These are phyloP conservation scores for Megathymus violae DNA, from an alignment of 1,140 invertebrate genomes.

Conservation along the genomic window DNA sequence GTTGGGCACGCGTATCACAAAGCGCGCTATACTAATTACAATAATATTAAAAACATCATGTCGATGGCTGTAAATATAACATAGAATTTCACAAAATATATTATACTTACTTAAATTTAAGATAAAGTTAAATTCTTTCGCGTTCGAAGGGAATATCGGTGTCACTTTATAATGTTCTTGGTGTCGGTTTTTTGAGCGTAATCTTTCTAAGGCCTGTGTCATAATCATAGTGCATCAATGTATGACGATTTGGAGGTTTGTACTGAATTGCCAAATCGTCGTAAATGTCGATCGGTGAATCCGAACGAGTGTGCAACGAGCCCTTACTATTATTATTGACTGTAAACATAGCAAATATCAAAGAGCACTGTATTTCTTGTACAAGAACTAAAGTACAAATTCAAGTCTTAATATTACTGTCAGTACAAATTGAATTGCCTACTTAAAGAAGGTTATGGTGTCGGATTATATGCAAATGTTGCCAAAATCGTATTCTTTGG, in stretches of 20 bases:
- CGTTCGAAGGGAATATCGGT: slow-evolving; percentile 60
- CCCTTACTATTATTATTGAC: slow-evolving; percentile 50
- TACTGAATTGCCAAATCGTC: background rate
- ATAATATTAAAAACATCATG: slow-evolving; percentile 12
- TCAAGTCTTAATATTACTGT: slow-evolving; percentile 80
- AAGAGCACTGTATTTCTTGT: slow-evolving; percentile 65
- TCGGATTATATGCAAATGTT: slow-evolving; percentile 79
- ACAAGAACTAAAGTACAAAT: slow-evolving; percentile 83
- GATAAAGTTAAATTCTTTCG: slow-evolving; percentile 49
- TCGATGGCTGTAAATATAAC: slow-evolving; percentile 65
- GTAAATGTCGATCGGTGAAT: no score
- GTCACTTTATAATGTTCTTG: slow-evolving; percentile 59
- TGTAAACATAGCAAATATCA: slow-evolving; percentile 53
- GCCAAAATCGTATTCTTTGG: slow-evolving; percentile 81
- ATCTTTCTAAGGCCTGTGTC: slow-evolving; percentile 33
- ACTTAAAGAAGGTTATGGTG: slow-evolving; percentile 62
- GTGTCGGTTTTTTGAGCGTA: slow-evolving; percentile 42
- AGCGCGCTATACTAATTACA: slow-evolving; percentile 13
- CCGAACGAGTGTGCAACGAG: slow-evolving; percentile 48
- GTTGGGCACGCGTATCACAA: slow-evolving; percentile 5
- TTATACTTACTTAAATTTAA: slow-evolving; percentile 35
- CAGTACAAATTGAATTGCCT: slow-evolving; percentile 78
- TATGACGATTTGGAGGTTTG: slow-evolving; percentile 62
- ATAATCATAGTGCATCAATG: no score
- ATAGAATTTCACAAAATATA: slow-evolving; percentile 49